phyloP scores from a whole-genome alignment of 2,113 vertebrate genomes.

The Actenoides lindsayi region DNA sequence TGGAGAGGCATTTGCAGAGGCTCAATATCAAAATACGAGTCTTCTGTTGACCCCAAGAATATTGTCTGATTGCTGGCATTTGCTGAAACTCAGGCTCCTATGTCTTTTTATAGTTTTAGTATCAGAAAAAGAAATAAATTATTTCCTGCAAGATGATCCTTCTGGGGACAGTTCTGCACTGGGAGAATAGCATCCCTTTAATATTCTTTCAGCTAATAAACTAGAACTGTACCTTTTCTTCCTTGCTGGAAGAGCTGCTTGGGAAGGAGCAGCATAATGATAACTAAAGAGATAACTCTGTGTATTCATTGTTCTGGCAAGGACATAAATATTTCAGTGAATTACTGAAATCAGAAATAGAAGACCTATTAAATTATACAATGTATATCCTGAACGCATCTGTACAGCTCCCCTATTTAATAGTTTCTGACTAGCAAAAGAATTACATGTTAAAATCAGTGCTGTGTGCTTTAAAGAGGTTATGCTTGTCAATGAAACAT shows the following conservation, averaged over 20 bases:
- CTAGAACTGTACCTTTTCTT: not conserved
- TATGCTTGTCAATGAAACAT: not conserved
- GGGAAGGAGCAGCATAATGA: not conserved
- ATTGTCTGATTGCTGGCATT: not conserved
- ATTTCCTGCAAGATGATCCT: not conserved
- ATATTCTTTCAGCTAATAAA: not conserved
- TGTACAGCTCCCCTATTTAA: not conserved
- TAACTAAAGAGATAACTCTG: not conserved
- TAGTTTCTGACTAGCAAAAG: not conserved
- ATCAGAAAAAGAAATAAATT: not conserved
- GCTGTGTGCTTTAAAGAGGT: not conserved
- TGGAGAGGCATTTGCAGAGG: not conserved
- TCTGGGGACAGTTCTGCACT: not conserved
- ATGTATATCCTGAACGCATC: not conserved
- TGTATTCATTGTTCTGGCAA: constrained; percentile 18
- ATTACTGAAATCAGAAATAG: constrained; percentile 27
- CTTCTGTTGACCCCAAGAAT: not conserved
- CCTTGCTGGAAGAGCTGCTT: not conserved
- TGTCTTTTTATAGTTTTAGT: not conserved
- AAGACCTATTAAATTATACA: not conserved
- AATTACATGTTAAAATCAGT: not conserved
- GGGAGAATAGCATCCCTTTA: not conserved
- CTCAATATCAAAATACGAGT: not conserved
- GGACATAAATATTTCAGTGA: constrained; percentile 28
- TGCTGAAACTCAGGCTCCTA: not conserved